phyloP scores from a whole-genome alignment of 2,797 vertebrate species.

The Pangasius larnaudii region DNA sequence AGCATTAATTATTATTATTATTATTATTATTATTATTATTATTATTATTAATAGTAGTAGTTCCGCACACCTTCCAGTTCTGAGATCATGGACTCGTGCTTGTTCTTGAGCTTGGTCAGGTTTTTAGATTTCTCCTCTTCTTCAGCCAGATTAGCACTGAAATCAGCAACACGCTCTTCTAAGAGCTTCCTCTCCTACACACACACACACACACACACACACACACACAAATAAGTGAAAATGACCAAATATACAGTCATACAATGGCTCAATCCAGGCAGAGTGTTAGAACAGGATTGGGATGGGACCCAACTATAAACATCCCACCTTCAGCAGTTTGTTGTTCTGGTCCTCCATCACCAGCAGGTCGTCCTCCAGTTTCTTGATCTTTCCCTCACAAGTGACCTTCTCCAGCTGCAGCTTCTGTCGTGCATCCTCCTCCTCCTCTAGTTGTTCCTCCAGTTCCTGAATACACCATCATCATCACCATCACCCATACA shows the following conservation, averaged over 20 bases:
- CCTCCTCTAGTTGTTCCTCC: conserved; percentile 88
- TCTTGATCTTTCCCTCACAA: conserved; percentile 91
- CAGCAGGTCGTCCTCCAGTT: conserved; percentile 91
- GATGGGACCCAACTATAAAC: neutral
- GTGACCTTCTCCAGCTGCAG: conserved; percentile 91
- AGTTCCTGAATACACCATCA: conserved; percentile 75
- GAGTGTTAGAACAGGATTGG: neutral
- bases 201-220: conserved; percentile 33
- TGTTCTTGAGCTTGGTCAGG: conserved; percentile 91
- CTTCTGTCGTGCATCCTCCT: conserved; percentile 90
- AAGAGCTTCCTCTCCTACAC: conserved; percentile 89
- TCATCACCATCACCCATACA: neutral
- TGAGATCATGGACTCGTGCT: conserved; percentile 97
- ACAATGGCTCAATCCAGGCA: neutral
- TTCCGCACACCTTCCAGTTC: conserved; percentile 66
- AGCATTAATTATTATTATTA: neutral
- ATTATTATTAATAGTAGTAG: neutral
- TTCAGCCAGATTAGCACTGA: conserved; percentile 90
- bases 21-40: too few species aligned
- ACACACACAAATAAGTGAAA: neutral
- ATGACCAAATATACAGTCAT: neutral
- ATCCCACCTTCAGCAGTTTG: conserved; percentile 87
- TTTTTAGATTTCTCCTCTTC: conserved; percentile 98
- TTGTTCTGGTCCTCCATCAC: conserved; percentile 92
- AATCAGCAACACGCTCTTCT: conserved; percentile 89